These are phyloP conservation scores for Heterodera schachtii DNA, from an alignment of 1,140 invertebrate genomes.

Conservation along the genomic window DNA sequence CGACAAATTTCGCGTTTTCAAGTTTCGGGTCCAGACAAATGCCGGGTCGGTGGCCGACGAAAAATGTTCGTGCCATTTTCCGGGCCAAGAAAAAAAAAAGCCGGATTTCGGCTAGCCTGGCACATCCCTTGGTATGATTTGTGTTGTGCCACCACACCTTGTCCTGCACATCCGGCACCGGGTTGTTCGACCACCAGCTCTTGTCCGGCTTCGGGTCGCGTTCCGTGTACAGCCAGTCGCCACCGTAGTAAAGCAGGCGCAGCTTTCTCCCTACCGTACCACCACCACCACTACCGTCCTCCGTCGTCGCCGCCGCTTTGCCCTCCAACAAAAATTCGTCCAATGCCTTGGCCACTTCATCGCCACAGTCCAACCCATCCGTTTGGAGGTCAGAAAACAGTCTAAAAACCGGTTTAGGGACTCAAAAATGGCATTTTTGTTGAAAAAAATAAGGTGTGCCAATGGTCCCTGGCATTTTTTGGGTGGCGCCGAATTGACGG, in stretches of 20 bases:
- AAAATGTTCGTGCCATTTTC: no score
- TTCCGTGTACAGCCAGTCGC: constrained; percentile 42
- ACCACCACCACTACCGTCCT: not conserved
- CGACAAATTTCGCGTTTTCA: no score
- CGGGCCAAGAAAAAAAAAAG: no score
- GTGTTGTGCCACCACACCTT: constrained; percentile 29
- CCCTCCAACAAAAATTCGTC: constrained; percentile 43
- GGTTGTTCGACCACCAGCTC: constrained; percentile 42
- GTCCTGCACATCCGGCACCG: constrained; percentile 40
- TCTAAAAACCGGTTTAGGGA: constrained; percentile 23
- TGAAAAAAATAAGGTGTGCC: not conserved
- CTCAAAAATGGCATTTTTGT: not conserved
- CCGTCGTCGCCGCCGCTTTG: constrained; percentile 12
- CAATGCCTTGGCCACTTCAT: constrained; percentile 47
- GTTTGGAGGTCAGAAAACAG: constrained; percentile 29
- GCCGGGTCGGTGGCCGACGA: no score
- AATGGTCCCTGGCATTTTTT: not conserved
- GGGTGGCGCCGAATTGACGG: not conserved
- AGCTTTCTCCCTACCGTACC: not conserved
- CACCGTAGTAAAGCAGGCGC: constrained; percentile 45
- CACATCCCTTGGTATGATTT: no score
- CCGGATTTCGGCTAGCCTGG: no score
- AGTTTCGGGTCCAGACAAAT: no score
- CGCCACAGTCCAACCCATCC: constrained; percentile 54
- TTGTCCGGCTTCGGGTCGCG: constrained; percentile 16